Conservation (phyloP, 53 echinoderm and acorn worm species). For the Apostichopus leukothele region DNA sequence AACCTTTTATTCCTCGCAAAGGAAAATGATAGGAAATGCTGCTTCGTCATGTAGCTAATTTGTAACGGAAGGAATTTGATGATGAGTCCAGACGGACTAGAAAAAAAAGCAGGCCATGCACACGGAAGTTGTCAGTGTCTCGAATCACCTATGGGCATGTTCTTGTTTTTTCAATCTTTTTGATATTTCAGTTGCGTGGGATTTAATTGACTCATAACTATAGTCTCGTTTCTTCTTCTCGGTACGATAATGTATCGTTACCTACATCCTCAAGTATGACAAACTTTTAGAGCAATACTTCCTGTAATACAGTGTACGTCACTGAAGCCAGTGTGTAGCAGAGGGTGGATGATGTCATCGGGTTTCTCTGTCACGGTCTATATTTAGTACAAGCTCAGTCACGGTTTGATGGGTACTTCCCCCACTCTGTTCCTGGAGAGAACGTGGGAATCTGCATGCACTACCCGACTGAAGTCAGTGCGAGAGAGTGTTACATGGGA, state of each 20-base stretch:
- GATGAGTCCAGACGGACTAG: too few species aligned
- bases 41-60: too few species aligned
- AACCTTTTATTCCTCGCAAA: too few species aligned
- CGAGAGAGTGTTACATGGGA: too few species aligned
- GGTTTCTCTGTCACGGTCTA: neutral
- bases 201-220: neutral
- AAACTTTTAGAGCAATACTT: neutral
- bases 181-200: neutral
- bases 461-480: too few species aligned
- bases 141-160: neutral
- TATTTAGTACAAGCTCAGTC: neutral
- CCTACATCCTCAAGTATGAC: neutral
- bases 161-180: neutral
- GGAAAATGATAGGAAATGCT: too few species aligned
- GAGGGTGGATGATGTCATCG: neutral
- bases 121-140: neutral
- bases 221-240: neutral
- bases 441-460: too few species aligned
- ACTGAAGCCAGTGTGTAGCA: neutral
- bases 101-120: neutral
- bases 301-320: neutral
- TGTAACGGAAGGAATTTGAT: too few species aligned
- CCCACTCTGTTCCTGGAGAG: neutral
- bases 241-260: neutral
- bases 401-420: neutral